These are phyloP conservation scores for Chrysopa pallens DNA, from an alignment of 1,140 invertebrate species.

Conservation along the genomic window DNA sequence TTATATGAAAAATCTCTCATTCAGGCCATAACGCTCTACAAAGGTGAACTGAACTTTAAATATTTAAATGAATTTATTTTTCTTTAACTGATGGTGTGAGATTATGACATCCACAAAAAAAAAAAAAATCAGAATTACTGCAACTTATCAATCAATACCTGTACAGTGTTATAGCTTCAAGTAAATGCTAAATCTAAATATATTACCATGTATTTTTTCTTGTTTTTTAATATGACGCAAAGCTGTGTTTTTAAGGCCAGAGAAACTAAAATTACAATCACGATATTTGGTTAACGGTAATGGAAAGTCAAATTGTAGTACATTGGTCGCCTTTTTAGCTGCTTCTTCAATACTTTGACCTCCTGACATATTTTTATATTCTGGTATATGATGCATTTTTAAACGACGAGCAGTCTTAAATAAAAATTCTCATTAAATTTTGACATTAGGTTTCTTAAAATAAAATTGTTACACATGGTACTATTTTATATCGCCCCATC, in stretches of 20 bases:
- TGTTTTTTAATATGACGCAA: conserved; percentile 29
- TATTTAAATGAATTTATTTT: too few relatives aligned
- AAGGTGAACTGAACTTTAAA: too few relatives aligned
- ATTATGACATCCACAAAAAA: too few relatives aligned
- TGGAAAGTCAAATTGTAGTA: conserved; percentile 45
- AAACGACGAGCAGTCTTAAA: conserved; percentile 60
- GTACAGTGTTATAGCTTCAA: not conserved
- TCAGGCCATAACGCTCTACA: too few relatives aligned
- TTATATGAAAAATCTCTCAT: too few relatives aligned
- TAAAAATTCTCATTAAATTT: conserved; percentile 3
- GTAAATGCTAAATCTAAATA: conserved; percentile 1
- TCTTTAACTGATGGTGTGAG: too few relatives aligned
- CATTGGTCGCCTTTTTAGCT: conserved; percentile 46
- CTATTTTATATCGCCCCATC: too few relatives aligned
- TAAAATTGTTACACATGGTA: too few relatives aligned
- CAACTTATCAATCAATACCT: not conserved
- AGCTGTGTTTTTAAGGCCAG: conserved; percentile 46
- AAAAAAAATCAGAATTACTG: conserved; percentile 1
- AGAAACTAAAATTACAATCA: conserved; percentile 76
- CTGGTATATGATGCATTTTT: conserved; percentile 61
- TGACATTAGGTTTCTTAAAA: too few relatives aligned
- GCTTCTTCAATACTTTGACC: conserved; percentile 72
- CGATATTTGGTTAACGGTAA: conserved; percentile 33
- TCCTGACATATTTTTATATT: conserved; percentile 54
- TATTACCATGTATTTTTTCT: conserved; percentile 37